Evolutionary conservation across 2,797 vertebrate species (phyloP), one percentile per base, ranked within the genome.

Genomic region (Poliocrania exsul): DNA sequence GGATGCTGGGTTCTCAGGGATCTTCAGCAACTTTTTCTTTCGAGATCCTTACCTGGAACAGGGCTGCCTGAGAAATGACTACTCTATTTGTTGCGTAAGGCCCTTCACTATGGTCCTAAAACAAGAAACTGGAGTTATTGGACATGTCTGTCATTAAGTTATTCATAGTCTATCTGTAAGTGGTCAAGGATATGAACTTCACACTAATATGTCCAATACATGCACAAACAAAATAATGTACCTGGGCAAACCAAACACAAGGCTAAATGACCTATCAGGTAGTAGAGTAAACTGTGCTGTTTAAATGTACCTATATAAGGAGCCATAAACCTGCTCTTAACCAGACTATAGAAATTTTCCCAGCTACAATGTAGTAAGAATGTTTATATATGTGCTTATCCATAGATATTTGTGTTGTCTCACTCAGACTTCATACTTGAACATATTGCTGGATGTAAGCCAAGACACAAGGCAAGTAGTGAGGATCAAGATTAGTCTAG

Each of bases 261-360:
- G 17, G 28, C 31, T 83, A 60, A 49, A 37, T 4, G 8, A 35
- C 20, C 64, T 35, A 64, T 10, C 25, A 92, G 18, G 13, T 5
- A 49, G 33, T 5, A 54, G 13, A 51, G 25, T 65, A 66, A 90
- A 9, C 16, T 92, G 44, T 64, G 15, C 37, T 51, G 29, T 46
- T 64, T 84, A 64, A 38, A 18, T 0, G 1, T 31, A 47, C 10
- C 10, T 1, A 0, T 8, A 8, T 21, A 60, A 74, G 53, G 33
- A 71, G 11, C 15, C 13, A 26, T 13, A 24, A 11, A 40, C 21
- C 18, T 1, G 0, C 20, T 70, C 10, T 62, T 64, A 67, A 16
- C 10, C 33, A 71, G n/a, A 21, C 56, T 53, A 72, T 74, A 60
- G 16, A 42, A 47, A 44, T 58, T 21, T 49, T 81, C 69, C 40